phyloP scores from a whole-genome alignment of 2,113 vertebrate species.

The Myanophis thanlyinensis region DNA sequence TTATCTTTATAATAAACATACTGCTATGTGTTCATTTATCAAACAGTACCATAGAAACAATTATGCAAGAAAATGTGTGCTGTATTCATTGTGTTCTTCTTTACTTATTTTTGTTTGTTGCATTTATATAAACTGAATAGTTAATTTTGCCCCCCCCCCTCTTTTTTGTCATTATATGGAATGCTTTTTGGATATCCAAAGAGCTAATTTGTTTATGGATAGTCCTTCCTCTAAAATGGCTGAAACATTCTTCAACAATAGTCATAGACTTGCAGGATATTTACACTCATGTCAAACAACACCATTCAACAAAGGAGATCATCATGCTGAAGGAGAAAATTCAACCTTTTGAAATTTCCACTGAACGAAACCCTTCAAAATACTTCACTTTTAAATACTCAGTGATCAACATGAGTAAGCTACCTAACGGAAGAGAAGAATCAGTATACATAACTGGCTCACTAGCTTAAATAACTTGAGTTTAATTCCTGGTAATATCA shows the following conservation, averaged over 20 bases:
- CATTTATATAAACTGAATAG: neutral
- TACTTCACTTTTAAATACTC: neutral
- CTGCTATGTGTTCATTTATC: neutral
- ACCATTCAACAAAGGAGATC: neutral
- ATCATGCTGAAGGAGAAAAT: neutral
- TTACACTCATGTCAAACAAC: neutral
- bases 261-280: neutral
- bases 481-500: neutral
- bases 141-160: neutral
- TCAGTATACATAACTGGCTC: neutral
- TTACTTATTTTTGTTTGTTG: neutral
- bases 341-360: neutral
- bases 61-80: neutral
- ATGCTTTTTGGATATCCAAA: constrained; percentile 5
- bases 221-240: neutral
- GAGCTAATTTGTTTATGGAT: neutral
- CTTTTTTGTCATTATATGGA: constrained; percentile 15
- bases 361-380: neutral
- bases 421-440: neutral
- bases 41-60: neutral
- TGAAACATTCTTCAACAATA: neutral
- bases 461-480: neutral
- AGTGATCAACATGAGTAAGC: neutral
- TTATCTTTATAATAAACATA: constrained; percentile 36
- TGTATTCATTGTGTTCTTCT: constrained; percentile 1